Evolutionary conservation across 2,113 vertebrate species (phyloP), one percentile per base, ranked within the genome.

Genomic region (Corynorhinus townsendii): DNA sequence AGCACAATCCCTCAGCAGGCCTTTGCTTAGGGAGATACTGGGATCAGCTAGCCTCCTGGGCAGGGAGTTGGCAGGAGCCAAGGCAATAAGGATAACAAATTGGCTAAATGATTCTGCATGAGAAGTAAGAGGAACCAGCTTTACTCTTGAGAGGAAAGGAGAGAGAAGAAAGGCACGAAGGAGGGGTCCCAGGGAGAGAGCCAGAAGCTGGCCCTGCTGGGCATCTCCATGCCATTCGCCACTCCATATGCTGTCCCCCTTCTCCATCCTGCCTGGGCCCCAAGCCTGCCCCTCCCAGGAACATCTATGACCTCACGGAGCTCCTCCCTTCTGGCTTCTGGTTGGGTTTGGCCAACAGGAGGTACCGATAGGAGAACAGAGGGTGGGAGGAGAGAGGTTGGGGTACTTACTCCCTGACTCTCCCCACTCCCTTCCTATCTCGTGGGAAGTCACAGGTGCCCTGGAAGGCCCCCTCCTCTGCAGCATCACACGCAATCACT

Each of bases 391-490:
- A 68, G 11, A 77, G 14, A 64, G n/a, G 26, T 35, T 17, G 16
- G 47, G 40, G 17, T 7, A 0, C 5, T 47, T 7, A 10, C 16
- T 35, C 11, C 14, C 5, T 49, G 47, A 33, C 15, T 30, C 33
- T 7, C 30, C 47, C 26, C 22, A 33, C 14, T n/a, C 28, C 5
- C 30, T 52, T 22, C 22, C 35, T 10, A 35, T 8, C n/a, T 66
- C 24, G 1, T 24, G 1, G 24, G 1, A 24, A n/a, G 11, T n/a
- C 79, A 38, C 19, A 14, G 35, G 52, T 75, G 7, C 43, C 38
- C 5, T 2, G 2, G 16, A n/a, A 40, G 72, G 11, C 7, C 2
- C 14, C 3, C 20, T 59, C 24, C 1, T 0, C 6, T 22, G 9
- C 11, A 40, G 86, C 16, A 30, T 4, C 5, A 16, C 5, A 3